phyloP scores from a whole-genome alignment of 2,113 vertebrate genomes.

The Cinclus cinclus region DNA sequence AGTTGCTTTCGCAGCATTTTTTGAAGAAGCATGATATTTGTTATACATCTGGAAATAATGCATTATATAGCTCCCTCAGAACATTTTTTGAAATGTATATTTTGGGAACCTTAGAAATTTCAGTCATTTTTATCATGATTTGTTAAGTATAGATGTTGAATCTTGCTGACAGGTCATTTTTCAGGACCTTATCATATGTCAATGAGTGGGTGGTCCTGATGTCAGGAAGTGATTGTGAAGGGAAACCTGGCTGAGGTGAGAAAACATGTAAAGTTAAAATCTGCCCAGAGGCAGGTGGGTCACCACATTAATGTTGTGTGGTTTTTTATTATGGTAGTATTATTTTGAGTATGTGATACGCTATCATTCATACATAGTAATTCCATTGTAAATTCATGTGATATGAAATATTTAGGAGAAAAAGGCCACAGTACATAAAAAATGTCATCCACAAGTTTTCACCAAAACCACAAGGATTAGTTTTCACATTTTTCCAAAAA shows the following conservation, averaged over 20 bases:
- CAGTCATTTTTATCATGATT: constrained; percentile 26
- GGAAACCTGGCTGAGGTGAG: not conserved
- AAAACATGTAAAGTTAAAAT: not conserved
- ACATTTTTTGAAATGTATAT: not conserved
- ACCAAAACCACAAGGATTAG: not conserved
- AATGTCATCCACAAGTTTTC: not conserved
- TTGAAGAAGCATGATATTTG: not conserved
- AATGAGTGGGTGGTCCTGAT: constrained; percentile 27
- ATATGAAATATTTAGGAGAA: not conserved
- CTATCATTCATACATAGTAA: not conserved
- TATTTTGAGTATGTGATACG: not conserved
- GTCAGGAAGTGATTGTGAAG: not conserved
- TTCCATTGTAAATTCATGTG: not conserved
- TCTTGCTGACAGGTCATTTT: constrained; percentile 47
- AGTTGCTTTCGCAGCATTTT: constrained; percentile 37
- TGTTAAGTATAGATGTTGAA: constrained; percentile 27
- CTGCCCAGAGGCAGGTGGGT: constrained; percentile 6
- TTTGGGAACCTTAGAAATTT: constrained; percentile 31
- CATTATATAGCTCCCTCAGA: not conserved
- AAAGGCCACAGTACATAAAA: not conserved
- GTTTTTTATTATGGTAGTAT: not conserved
- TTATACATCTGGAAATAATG: constrained; percentile 57
- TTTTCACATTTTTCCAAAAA: not conserved
- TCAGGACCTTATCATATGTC: constrained; percentile 33
- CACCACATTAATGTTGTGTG: not conserved